Percentiles rank a stretch among this genome's conserved stretches.
These are phyloP conservation scores for Myiopsitta monachus DNA, from an alignment of 2,113 vertebrate genomes.

Conservation along the genomic window DNA sequence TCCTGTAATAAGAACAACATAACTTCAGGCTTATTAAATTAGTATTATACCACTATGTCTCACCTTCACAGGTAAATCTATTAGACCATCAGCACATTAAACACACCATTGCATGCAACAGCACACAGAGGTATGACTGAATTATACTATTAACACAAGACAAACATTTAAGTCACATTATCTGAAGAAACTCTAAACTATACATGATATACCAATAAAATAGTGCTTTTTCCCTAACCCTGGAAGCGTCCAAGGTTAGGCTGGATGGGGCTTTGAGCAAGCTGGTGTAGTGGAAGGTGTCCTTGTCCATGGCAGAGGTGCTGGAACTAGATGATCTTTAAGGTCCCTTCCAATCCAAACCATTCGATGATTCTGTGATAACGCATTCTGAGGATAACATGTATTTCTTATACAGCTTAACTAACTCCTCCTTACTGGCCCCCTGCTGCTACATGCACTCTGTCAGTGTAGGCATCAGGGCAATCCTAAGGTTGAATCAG, in stretches of 20 bases:
- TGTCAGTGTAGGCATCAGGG: neutral
- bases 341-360: neutral
- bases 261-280: neutral
- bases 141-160: neutral
- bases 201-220: neutral
- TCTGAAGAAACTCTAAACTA: neutral
- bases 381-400: neutral
- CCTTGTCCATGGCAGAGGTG: neutral
- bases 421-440: neutral
- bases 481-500: neutral
- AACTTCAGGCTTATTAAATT: neutral
- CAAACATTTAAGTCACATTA: neutral
- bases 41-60: neutral
- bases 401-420: neutral
- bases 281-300: neutral
- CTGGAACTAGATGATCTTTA: neutral
- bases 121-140: neutral
- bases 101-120: rapidly evolving
- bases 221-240: neutral
- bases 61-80: neutral
- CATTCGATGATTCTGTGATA: neutral
- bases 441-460: rapidly evolving
- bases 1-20: neutral
- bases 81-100: neutral
- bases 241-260: neutral